Evolutionary conservation across 2,797 vertebrate species (phyloP).

Genomic region (Pyrrhura leucotis): DNA sequence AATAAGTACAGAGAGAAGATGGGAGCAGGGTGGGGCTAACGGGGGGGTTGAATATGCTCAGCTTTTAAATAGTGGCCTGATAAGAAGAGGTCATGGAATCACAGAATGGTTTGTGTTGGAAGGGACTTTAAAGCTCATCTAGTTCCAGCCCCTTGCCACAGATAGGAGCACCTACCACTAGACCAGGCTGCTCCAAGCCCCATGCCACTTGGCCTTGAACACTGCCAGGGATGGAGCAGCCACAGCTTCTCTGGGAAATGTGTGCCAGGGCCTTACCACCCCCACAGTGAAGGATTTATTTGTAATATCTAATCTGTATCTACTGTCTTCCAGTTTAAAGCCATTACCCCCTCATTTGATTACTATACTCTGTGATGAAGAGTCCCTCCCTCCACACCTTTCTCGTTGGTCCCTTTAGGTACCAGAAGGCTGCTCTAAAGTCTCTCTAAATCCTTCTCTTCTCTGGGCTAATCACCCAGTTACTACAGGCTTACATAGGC

Average conservation of each 20-base stretch:
- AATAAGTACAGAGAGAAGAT: neutral
- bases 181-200: neutral
- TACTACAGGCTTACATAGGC: neutral
- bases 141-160: neutral
- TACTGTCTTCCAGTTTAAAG: neutral
- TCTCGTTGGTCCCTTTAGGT: neutral
- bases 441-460: neutral
- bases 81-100: neutral
- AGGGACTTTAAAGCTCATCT: neutral
- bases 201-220: neutral
- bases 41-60: neutral
- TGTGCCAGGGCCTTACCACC: neutral
- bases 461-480: neutral
- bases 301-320: neutral
- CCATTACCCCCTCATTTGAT: accelerated
- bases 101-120: neutral
- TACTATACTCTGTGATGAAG: neutral
- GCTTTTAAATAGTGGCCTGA: neutral
- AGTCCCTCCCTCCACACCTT: neutral
- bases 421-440: neutral
- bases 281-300: neutral
- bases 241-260: neutral
- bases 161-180: neutral
- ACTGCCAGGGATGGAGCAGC: neutral
- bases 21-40: neutral